Conservation (phyloP, 2,888 invertebrate species). For the Chloroclysta siterata region DNA sequence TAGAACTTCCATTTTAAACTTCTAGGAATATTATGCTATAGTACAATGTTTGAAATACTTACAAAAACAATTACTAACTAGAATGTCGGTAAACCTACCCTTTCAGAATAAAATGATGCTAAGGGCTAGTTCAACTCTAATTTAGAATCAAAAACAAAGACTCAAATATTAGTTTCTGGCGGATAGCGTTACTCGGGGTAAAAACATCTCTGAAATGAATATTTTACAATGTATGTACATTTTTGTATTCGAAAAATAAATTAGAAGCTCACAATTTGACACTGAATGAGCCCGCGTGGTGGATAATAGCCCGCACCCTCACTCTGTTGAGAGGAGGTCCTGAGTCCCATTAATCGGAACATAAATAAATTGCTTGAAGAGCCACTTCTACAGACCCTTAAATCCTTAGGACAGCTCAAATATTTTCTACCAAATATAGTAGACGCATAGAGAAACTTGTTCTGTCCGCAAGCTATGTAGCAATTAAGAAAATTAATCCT, state of each 20-base stretch:
- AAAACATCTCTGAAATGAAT: not conserved
- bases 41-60: not conserved
- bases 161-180: no score
- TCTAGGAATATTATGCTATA: not conserved
- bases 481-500: constrained; percentile 4
- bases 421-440: constrained; percentile 1
- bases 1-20: not conserved
- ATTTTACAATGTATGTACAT: not conserved
- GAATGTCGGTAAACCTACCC: no score
- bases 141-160: no score
- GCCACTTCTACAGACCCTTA: constrained; percentile 16
- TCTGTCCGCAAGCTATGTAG: not conserved
- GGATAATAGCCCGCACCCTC: constrained; percentile 29
- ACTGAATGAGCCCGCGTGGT: constrained; percentile 11
- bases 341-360: constrained; percentile 25
- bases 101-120: no score
- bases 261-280: constrained; percentile 14
- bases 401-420: not conserved
- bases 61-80: no score
- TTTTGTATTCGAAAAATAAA: not conserved
- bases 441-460: not conserved
- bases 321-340: constrained; percentile 2
- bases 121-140: no score
- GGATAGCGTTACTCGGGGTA: no score
- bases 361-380: constrained; percentile 27